Conservation (phyloP, 2,797 vertebrate genomes). For the Alouatta caraya region DNA sequence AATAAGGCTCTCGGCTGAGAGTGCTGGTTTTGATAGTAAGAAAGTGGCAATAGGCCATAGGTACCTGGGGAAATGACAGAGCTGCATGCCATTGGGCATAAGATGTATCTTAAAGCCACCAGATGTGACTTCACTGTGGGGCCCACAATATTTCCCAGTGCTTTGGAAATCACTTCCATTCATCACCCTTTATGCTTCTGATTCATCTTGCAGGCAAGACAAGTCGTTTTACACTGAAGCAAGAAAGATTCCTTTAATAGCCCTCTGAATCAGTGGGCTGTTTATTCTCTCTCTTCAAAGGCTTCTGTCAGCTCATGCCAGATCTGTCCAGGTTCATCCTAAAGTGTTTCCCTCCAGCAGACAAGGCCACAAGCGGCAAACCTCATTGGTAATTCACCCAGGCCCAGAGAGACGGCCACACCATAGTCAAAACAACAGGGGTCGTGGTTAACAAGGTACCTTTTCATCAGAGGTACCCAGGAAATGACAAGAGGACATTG, state of each 20-base stretch:
- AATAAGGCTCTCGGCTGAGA: neutral
- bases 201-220: slow-evolving; percentile 54
- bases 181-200: slow-evolving; percentile 55
- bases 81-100: neutral
- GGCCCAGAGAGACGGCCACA: neutral
- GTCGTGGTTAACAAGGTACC: neutral
- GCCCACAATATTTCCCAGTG: slow-evolving; percentile 22
- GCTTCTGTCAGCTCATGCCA: neutral
- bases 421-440: neutral
- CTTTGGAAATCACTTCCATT: slow-evolving; percentile 51
- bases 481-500: neutral
- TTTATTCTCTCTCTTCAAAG: slow-evolving; percentile 35
- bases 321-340: neutral
- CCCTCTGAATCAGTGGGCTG: slow-evolving; percentile 37
- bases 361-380: neutral
- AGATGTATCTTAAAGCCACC: slow-evolving; percentile 22
- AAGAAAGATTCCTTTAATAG: slow-evolving; percentile 36
- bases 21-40: neutral
- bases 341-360: neutral
- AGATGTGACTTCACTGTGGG: slow-evolving; percentile 46
- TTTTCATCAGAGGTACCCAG: neutral
- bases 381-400: neutral
- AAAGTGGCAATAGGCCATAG: neutral
- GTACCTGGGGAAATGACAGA: slow-evolving; percentile 18
- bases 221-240: slow-evolving; percentile 10